phyloP scores from a whole-genome alignment of 2,797 vertebrate genomes.

The Coilia nasus region DNA sequence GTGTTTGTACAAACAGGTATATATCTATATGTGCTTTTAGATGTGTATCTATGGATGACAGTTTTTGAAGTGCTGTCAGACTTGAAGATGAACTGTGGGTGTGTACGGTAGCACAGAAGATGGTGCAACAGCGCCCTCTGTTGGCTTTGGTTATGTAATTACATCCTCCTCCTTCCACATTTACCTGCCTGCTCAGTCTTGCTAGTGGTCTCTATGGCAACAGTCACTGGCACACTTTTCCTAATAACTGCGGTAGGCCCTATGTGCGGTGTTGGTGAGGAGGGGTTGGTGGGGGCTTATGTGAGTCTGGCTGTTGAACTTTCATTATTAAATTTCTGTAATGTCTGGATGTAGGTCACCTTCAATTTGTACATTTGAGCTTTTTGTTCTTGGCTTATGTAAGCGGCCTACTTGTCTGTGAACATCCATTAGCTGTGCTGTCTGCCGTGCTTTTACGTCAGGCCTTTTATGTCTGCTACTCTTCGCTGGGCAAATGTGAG shows the following conservation, averaged over 20 bases:
- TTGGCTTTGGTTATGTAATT: not conserved
- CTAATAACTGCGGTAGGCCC: not conserved
- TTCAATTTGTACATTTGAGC: not conserved
- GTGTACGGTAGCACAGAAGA: not conserved
- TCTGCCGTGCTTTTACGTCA: not conserved
- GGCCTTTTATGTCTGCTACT: too few relatives aligned
- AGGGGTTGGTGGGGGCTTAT: not conserved
- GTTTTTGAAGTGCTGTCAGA: not conserved
- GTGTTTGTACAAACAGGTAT: not conserved
- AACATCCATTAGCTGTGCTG: not conserved
- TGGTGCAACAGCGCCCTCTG: not conserved
- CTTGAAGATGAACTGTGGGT: not conserved
- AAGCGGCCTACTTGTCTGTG: not conserved
- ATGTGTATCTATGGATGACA: not conserved
- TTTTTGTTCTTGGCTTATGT: not conserved
- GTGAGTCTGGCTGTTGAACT: not conserved
- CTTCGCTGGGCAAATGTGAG: not conserved
- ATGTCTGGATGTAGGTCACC: not conserved
- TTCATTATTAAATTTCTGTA: not conserved
- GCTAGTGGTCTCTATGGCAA: constrained; percentile 14
- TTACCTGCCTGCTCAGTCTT: not conserved
- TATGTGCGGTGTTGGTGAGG: not conserved
- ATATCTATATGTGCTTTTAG: not conserved
- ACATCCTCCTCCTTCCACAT: not conserved
- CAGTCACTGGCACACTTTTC: not conserved